Evolutionary conservation across 2,888 invertebrate species (phyloP).

Genomic region (Chalcosyrphus nemorum): DNA sequence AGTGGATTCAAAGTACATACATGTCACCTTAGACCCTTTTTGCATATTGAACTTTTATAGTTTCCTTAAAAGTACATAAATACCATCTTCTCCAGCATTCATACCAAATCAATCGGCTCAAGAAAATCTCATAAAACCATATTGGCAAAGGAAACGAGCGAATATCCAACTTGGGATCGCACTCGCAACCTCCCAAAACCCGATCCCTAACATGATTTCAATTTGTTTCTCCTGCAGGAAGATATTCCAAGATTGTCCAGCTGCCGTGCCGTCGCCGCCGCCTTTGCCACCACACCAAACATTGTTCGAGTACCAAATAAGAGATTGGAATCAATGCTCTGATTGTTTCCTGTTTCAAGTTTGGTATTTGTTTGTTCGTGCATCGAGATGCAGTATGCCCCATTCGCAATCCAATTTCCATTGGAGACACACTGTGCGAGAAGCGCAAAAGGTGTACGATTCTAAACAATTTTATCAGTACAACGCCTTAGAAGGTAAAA

Average conservation of each 20-base stretch:
- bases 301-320: constrained; percentile 53
- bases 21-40: neutral
- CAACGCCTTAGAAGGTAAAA: constrained; percentile 46
- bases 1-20: neutral
- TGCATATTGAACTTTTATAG: neutral
- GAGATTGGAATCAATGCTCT: constrained; percentile 64
- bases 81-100: neutral
- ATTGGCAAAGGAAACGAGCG: constrained; percentile 17
- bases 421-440: constrained; percentile 17
- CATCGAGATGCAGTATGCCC: constrained; percentile 57
- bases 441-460: constrained; percentile 25
- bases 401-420: constrained; percentile 39
- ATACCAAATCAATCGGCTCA: neutral
- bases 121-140: constrained; percentile 28
- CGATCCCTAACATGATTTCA: constrained; percentile 46
- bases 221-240: constrained; percentile 57
- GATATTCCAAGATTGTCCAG: constrained; percentile 30
- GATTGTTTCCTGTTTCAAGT: constrained; percentile 64
- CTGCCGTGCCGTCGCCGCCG: neutral
- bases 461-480: constrained; percentile 66
- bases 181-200: neutral
- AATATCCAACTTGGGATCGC: neutral
- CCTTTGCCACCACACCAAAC: constrained; percentile 1
- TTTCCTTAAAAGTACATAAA: neutral
- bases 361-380: constrained; percentile 62